Percentiles rank a stretch among this genome's conserved stretches.
These are phyloP conservation scores for Pogonophryne albipinna DNA, from an alignment of 2,797 vertebrate genomes.

Conservation along the genomic window DNA sequence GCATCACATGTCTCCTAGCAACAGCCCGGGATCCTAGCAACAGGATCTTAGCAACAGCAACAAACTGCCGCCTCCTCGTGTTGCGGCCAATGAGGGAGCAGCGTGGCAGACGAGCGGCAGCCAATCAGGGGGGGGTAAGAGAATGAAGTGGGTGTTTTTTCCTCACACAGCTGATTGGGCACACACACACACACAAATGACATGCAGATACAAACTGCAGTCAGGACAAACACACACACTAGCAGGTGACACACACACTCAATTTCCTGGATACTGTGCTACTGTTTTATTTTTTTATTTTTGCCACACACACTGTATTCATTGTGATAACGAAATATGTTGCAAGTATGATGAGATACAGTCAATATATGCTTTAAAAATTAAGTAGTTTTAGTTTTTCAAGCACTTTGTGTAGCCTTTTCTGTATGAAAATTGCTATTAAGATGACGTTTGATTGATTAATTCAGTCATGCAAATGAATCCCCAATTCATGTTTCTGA, in stretches of 20 bases:
- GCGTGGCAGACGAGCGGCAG: constrained; percentile 31
- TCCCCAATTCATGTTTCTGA: too few relatives aligned
- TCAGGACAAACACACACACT: constrained; percentile 8
- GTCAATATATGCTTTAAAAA: too few relatives aligned
- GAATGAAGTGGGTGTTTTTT: constrained; percentile 48
- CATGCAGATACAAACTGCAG: too few relatives aligned
- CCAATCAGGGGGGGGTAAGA: constrained; percentile 72
- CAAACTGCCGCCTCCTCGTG: constrained; percentile 59
- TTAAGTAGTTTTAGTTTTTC: too few relatives aligned
- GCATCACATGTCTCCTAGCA: constrained; percentile 88
- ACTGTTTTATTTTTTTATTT: too few relatives aligned
- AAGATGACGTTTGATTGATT: too few relatives aligned
- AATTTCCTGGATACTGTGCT: neutral
- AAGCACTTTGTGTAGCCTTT: too few relatives aligned
- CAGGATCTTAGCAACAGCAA: constrained; percentile 89
- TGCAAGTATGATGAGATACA: too few relatives aligned
- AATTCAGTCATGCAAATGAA: too few relatives aligned
- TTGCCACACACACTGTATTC: too few relatives aligned
- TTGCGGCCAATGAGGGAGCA: constrained; percentile 71
- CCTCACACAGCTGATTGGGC: constrained; percentile 63
- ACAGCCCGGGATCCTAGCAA: constrained; percentile 89
- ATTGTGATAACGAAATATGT: too few relatives aligned
- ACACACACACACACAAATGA: constrained; percentile 15
- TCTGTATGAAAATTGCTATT: too few relatives aligned
- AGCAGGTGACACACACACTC: neutral